A percentile compares a stretch with the other conserved stretches of the same genome.
phyloP scores from a whole-genome alignment of 1,140 invertebrate species.

The Samia ricini region DNA sequence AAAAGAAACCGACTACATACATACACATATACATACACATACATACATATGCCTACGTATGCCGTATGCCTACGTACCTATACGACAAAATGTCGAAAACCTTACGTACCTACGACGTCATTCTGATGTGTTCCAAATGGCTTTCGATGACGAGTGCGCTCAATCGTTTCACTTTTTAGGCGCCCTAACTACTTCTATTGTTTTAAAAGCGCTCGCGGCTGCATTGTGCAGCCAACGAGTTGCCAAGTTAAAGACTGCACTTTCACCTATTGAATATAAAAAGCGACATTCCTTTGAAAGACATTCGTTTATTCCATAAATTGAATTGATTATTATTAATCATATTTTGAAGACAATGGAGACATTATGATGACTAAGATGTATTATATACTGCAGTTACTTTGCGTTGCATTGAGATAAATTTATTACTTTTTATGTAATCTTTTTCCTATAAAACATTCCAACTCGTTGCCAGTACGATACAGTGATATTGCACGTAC shows the following conservation, averaged over 20 bases:
- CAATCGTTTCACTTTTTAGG: constrained; percentile 67
- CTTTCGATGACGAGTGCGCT: constrained; percentile 72
- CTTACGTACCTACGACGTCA: constrained; percentile 51
- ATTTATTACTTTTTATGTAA: too few species aligned
- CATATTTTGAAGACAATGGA: too few species aligned
- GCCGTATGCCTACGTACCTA: too few species aligned
- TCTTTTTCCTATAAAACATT: too few species aligned
- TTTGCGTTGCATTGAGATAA: too few species aligned
- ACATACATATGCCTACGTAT: too few species aligned
- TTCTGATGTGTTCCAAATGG: constrained; percentile 69
- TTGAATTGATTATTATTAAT: neutral
- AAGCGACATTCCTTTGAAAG: neutral
- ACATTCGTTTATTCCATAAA: neutral
- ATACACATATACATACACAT: constrained; percentile 27
- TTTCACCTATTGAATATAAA: neutral
- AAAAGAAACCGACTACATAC: constrained; percentile 52
- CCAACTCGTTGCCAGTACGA: too few species aligned
- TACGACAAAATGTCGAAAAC: constrained; percentile 47
- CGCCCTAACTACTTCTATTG: constrained; percentile 67
- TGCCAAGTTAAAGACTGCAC: neutral
- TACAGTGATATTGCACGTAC: too few species aligned
- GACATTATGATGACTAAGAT: too few species aligned
- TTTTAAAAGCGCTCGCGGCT: constrained; percentile 47
- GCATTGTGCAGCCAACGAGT: constrained; percentile 37
- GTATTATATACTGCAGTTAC: too few species aligned